These are phyloP conservation scores for Malacosoma neustria DNA, from an alignment of 2,888 invertebrate species.

Conservation along the genomic window DNA sequence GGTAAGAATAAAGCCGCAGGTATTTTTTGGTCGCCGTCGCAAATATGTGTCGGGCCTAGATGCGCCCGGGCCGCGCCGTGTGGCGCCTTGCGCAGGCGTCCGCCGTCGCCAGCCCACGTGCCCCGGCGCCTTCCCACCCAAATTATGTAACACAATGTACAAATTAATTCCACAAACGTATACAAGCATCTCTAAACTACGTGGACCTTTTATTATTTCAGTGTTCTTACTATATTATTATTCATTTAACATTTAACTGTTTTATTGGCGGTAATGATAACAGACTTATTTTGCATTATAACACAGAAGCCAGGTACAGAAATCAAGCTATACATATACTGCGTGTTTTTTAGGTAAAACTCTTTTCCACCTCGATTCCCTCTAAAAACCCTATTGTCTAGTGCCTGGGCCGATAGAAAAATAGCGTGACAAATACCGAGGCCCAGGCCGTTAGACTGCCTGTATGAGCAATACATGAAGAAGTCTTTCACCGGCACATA, in stretches of 20 bases:
- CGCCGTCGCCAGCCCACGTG: slow-evolving; percentile 8
- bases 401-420: too few species aligned
- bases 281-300: not conserved
- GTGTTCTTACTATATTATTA: not conserved
- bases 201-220: not conserved
- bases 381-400: too few species aligned
- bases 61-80: not conserved
- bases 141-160: slow-evolving; percentile 26
- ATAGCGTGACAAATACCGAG: too few species aligned
- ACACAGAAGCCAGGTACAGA: too few species aligned
- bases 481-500: too few species aligned
- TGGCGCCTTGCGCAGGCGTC: not conserved
- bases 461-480: too few species aligned
- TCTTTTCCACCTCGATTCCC: too few species aligned
- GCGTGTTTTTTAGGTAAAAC: too few species aligned
- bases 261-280: not conserved
- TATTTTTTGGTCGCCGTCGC: too few species aligned
- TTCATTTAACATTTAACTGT: not conserved
- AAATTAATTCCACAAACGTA: slow-evolving; percentile 6
- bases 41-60: not conserved
- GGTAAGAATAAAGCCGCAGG: too few species aligned
- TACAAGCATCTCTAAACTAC: not conserved
- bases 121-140: slow-evolving; percentile 22
- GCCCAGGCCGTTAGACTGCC: too few species aligned
- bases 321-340: too few species aligned